Evolutionary conservation across 2,113 vertebrate species (phyloP).

Genomic region (Nothoprocta pentlandii): DNA sequence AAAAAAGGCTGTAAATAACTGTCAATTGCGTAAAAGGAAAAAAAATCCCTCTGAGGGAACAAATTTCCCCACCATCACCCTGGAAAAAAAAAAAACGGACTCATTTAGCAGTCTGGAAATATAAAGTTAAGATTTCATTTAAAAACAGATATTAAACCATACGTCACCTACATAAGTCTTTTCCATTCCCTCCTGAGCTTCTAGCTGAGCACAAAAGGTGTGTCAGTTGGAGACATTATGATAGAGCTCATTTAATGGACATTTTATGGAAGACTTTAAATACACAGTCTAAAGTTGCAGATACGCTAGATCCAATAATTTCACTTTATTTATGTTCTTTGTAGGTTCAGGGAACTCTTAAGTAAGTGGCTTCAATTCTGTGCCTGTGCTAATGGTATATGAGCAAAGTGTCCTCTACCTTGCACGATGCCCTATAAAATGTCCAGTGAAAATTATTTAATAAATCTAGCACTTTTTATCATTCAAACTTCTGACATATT

Average conservation of each 20-base stretch:
- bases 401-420: neutral
- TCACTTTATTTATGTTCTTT: neutral
- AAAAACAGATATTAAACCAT: conserved; percentile 63
- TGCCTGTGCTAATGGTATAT: neutral
- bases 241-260: neutral
- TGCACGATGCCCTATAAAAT: neutral
- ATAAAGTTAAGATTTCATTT: conserved; percentile 67
- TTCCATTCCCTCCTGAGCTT: conserved; percentile 58
- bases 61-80: conserved; percentile 37
- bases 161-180: conserved; percentile 44
- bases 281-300: neutral
- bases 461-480: neutral
- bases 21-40: conserved; percentile 57
- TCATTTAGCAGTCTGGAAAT: conserved; percentile 58
- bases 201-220: conserved; percentile 11
- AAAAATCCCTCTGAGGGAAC: conserved; percentile 38
- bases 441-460: neutral
- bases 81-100: conserved; percentile 13
- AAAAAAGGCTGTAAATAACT: conserved; percentile 53
- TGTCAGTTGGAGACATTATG: conserved; percentile 25
- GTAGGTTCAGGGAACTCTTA: neutral
- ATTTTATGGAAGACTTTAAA: conserved; percentile 45
- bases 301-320: conserved; percentile 12
- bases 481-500: neutral
- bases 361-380: neutral